Evolutionary conservation across 2,113 vertebrate species (phyloP).

Genomic region (Neodon shergylaensis): DNA sequence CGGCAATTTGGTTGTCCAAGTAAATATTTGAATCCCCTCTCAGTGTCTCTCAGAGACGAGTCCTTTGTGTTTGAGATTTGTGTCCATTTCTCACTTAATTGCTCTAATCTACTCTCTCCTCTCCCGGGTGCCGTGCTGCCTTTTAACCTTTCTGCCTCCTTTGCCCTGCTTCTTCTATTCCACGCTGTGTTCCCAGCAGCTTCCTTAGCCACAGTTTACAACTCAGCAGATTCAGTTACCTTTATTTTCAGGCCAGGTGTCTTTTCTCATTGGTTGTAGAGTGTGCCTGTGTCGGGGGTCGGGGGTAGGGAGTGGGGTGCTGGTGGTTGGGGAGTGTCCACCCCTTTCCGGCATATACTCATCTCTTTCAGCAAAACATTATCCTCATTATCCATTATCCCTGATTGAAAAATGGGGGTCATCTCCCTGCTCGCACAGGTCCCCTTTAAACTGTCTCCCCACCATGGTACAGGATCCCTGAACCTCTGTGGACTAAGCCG

Average conservation of each 20-base stretch:
- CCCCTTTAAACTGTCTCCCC: background rate
- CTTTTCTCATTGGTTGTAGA: slow-evolving; percentile 16
- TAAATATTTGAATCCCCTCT: slow-evolving; percentile 49
- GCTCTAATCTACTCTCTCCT: slow-evolving; percentile 32
- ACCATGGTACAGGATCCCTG: background rate
- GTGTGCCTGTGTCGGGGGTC: background rate
- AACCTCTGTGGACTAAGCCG: background rate
- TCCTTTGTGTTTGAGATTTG: background rate
- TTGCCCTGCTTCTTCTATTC: slow-evolving; percentile 21
- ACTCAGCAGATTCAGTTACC: background rate
- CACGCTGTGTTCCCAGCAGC: background rate
- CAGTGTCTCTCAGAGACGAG: background rate
- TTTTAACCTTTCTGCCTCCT: slow-evolving; percentile 56
- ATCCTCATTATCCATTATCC: background rate
- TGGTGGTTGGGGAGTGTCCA: background rate
- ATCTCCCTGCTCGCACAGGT: background rate
- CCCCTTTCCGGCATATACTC: background rate
- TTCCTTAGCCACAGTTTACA: slow-evolving; percentile 61
- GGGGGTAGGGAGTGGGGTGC: too few relatives aligned
- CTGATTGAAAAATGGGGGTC: slow-evolving; percentile 17
- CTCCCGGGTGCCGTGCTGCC: background rate
- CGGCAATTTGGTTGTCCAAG: slow-evolving; percentile 26
- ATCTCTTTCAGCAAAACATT: background rate
- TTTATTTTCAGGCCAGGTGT: slow-evolving; percentile 51
- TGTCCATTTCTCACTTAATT: slow-evolving; percentile 45